phyloP scores from a whole-genome alignment of 2,113 vertebrate species.

The Muscicapa adusta region DNA sequence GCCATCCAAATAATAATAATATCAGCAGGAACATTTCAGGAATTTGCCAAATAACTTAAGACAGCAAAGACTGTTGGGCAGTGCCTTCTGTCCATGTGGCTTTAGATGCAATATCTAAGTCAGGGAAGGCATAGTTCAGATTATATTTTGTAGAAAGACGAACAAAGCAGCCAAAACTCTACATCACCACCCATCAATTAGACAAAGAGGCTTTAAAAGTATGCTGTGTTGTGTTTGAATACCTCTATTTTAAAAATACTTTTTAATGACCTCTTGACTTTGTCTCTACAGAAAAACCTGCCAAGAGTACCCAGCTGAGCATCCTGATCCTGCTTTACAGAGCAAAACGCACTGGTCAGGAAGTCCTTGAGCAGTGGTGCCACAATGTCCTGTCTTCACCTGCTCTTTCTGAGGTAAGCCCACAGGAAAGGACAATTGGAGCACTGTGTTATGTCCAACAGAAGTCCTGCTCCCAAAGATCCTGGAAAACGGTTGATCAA shows the following conservation, averaged over 20 bases:
- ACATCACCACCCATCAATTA: background rate
- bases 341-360: background rate
- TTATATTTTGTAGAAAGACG: background rate
- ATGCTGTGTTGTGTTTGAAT: background rate
- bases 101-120: background rate
- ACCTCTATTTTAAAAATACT: background rate
- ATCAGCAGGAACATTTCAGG: background rate
- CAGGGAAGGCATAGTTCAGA: background rate
- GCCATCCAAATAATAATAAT: background rate
- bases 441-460: background rate
- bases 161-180: background rate
- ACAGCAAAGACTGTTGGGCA: background rate
- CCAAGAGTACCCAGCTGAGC: too few relatives aligned
- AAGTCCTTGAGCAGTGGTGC: background rate
- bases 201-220: background rate
- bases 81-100: background rate
- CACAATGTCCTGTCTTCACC: background rate
- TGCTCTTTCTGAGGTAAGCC: background rate
- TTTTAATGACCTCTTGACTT: background rate
- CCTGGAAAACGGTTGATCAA: background rate
- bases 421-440: accelerated
- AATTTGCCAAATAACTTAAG: background rate
- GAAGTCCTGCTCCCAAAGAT: background rate
- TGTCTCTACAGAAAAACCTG: background rate
- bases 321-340: background rate